Conservation (phyloP, 2,888 invertebrate species). For the Trypoxylon attenuatum region DNA sequence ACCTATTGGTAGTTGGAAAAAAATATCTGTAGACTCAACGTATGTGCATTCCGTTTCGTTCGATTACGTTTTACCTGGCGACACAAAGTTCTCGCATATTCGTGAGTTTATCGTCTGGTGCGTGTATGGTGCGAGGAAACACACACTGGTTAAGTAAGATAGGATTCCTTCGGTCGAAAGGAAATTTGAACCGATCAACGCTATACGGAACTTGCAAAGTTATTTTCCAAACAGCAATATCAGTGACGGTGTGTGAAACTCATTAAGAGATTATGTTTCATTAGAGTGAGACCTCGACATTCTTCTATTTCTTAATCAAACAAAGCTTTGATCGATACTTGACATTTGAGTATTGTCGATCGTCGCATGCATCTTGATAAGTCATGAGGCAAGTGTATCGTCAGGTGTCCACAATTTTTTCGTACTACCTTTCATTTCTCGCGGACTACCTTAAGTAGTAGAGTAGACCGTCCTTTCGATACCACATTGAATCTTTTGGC, state of each 20-base stretch:
- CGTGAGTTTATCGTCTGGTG: no score
- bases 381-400: background rate
- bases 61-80: background rate
- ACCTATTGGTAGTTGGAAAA: no score
- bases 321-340: conserved; percentile 28
- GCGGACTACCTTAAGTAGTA: background rate
- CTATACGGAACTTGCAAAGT: background rate
- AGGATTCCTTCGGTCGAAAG: background rate
- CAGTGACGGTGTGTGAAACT: background rate
- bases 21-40: no score
- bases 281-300: background rate
- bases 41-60: background rate
- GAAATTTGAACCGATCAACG: no score
- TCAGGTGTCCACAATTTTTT: background rate
- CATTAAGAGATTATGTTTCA: conserved; percentile 4
- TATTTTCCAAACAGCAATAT: background rate
- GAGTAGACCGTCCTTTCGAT: no score
- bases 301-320: conserved; percentile 25
- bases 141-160: no score
- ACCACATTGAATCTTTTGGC: no score
- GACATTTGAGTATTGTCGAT: conserved; percentile 35
- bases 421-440: background rate
- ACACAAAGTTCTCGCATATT: no score
- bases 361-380: background rate
- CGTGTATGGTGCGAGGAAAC: no score